Base-by-base conservation (phyloP, 2,113 vertebrate species). In the Mirza zaza region DNA sequence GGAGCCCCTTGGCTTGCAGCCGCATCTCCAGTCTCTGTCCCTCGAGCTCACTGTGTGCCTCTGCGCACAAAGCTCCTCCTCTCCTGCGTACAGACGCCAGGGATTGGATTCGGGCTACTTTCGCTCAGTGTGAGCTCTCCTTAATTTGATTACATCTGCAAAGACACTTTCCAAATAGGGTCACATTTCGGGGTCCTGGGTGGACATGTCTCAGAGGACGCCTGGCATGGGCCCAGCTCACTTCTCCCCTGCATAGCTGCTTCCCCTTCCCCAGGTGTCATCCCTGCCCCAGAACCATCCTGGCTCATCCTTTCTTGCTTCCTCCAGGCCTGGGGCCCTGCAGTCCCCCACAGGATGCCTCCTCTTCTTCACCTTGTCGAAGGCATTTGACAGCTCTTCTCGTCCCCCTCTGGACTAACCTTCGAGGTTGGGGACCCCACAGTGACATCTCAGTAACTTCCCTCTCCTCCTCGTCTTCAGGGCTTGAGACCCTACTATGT, bases 261-360 rank as follows among this genome's bases (percentile, higher is more conserved):
- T 3, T 55, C 32, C 6, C 5, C 25, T 8, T 14, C 32, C 32
- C 42, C 25, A 23, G 2, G 3, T 55, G 52, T 6, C 17, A 0
- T 3, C 32, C 12, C 13, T n/a, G 13, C 36, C n/a, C 68, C 0
- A 0, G n/a, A 82, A 36, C 17, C 32, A 8, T 36, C 52, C 32
- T 0, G 1, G 45, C 50, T 36, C n/a, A 5, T 11, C 23, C 2
- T 9, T 14, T 36, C 7, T 45, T 0, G 12, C 68, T 13, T 9
- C 59, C 61, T 18, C 48, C n/a, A n/a, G 1, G 23, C 52, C 63
- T n/a, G 27, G 15, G 2, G 12, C 77, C 29, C 0, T 1, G 42
- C 6, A 21, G 4, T 2, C 6, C 20, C 59, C n/a, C 13, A 12
- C 13, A 0, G 48, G 9, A 8, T 0, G 1, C 21, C 63, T 76